These are phyloP conservation scores for Hybognathus amarus DNA, from an alignment of 2,797 vertebrate species.

Conservation along the genomic window DNA sequence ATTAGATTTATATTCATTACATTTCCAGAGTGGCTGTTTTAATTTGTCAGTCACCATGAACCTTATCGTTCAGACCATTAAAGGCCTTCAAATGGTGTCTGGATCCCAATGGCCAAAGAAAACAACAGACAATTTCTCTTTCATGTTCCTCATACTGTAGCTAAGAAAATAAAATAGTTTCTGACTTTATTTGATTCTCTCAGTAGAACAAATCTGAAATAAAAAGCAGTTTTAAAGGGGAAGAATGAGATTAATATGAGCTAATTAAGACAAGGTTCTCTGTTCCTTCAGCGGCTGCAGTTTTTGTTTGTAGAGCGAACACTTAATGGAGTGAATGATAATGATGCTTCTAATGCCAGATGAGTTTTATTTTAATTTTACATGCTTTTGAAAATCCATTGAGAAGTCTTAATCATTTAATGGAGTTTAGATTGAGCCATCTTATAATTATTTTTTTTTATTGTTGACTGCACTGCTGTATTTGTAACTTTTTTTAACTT, in stretches of 20 bases:
- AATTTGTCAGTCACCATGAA: slow-evolving; percentile 60
- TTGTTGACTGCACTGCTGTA: background rate
- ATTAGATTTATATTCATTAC: slow-evolving; percentile 58
- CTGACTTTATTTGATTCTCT: slow-evolving; percentile 51
- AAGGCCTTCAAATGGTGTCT: slow-evolving; percentile 59
- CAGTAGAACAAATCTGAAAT: slow-evolving; percentile 40
- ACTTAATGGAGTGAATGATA: slow-evolving; percentile 18
- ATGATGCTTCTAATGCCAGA: background rate
- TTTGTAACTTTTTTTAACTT: background rate
- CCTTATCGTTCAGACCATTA: slow-evolving; percentile 61
- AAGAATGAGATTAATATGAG: slow-evolving; percentile 44
- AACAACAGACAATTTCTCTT: slow-evolving; percentile 57
- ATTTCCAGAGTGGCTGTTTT: slow-evolving; percentile 56
- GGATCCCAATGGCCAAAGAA: slow-evolving; percentile 56
- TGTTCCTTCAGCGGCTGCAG: slow-evolving; percentile 1
- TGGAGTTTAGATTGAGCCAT: background rate
- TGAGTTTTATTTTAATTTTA: background rate
- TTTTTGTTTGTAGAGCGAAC: slow-evolving; percentile 9
- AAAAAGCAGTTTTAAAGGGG: slow-evolving; percentile 45
- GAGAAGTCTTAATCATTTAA: background rate
- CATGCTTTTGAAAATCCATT: background rate
- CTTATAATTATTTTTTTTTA: no score
- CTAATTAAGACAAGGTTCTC: slow-evolving; percentile 47
- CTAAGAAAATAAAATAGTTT: slow-evolving; percentile 48
- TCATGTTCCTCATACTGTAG: slow-evolving; percentile 38